Base-by-base conservation (phyloP, 2,113 vertebrate genomes). In the Gymnocephalus cernua region DNA sequence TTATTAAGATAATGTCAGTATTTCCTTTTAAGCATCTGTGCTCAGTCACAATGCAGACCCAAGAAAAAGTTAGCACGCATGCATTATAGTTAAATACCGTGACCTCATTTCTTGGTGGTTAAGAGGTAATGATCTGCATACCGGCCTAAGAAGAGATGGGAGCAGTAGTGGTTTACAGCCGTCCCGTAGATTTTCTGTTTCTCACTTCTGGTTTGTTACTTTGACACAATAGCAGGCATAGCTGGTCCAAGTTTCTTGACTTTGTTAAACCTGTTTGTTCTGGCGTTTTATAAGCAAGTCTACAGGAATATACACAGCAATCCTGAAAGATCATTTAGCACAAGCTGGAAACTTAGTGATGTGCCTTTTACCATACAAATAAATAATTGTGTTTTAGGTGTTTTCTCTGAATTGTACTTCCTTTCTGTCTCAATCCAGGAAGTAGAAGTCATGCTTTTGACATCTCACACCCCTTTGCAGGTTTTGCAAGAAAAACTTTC, bases 361-460 rank as follows among this genome's bases (percentile, higher is more conserved):
- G 48, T 58, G 16, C 2, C 6, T 57, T 58, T 69, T 53, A 67
- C 29, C 48, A 47, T 15, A 71, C 35, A 56, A 18, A 59, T 59
- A 70, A n/a, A 53, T 7, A 68, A 32, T 32, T 14, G 3, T 47
- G 13, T 38, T n/a, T 77, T 29, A 50, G 23, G 45, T 21, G 10
- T 25, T 64, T 19, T 11, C 25, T 32, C 53, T 27, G 77, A 56
- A 76, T 78, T 79, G 50, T 0, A 74, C 54, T 83, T 88, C 56
- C 54, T 63, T 78, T 73, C 72, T 80, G 53, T 87, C 29, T 87
- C 69, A 66, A 74, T 85, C 79, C 85, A 90, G 89, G 74, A 90
- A 84, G 77, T 74, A 61, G n/a, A 83, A 79, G 64, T 51, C 29
- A n/a, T 53, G 27, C 16, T 82, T 87, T 85, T 83, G 12, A 63